Evolutionary conservation across 2,797 vertebrate species (phyloP).

Genomic region (Labeo calbasu): DNA sequence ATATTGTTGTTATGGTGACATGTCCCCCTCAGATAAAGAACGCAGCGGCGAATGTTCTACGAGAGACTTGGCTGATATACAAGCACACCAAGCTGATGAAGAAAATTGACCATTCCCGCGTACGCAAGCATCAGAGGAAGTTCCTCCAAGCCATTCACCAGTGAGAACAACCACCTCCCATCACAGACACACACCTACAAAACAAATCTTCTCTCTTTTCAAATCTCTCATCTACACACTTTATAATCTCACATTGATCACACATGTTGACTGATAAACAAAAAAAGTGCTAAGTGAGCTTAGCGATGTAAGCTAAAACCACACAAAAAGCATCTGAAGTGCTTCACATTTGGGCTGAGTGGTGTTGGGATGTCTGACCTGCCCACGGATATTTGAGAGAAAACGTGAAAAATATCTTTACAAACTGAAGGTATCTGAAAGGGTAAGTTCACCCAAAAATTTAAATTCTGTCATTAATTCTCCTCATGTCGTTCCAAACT

Average conservation of each 20-base stretch:
- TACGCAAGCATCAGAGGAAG: slow-evolving; percentile 98
- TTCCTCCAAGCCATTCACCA: slow-evolving; percentile 99
- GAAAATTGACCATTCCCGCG: slow-evolving; percentile 98
- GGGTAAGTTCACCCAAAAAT: not conserved
- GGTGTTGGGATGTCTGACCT: slow-evolving; percentile 23
- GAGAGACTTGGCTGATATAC: slow-evolving; percentile 99
- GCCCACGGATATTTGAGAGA: not conserved
- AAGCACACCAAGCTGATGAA: slow-evolving; percentile 97
- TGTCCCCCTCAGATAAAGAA: slow-evolving; percentile 92
- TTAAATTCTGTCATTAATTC: not conserved
- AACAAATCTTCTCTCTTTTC: not conserved
- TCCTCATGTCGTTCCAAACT: too few relatives aligned
- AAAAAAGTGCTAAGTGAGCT: slow-evolving; percentile 3
- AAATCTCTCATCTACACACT: not conserved
- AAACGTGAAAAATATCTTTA: not conserved
- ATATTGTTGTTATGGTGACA: slow-evolving; percentile 58
- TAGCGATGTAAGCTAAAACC: slow-evolving; percentile 22
- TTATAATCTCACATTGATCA: slow-evolving; percentile 21
- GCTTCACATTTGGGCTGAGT: slow-evolving; percentile 5
- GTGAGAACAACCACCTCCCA: slow-evolving; percentile 77
- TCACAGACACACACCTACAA: slow-evolving; percentile 31
- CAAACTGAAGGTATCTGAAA: not conserved
- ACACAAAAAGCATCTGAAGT: slow-evolving; percentile 39
- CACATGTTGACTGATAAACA: not conserved
- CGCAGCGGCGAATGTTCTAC: slow-evolving; percentile 97